Evolutionary conservation across 2,888 invertebrate species (phyloP).

Genomic region (Drosophila anomelani): DNA sequence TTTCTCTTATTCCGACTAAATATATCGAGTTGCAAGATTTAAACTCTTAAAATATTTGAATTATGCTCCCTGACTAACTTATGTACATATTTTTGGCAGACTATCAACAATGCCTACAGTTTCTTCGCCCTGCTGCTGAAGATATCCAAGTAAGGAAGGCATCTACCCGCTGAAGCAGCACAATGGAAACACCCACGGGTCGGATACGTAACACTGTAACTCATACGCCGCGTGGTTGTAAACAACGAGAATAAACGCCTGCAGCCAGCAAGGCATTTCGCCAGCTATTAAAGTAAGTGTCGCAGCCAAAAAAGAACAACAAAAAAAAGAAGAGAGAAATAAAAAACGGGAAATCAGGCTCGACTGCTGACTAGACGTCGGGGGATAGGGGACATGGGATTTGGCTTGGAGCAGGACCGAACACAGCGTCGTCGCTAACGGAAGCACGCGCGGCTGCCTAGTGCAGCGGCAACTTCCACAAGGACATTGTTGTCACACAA

Average conservation of each 20-base stretch:
- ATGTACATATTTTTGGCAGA: conserved; percentile 48
- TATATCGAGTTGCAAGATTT: not conserved
- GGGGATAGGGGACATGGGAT: conserved; percentile 13
- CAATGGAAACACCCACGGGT: conserved; percentile 35
- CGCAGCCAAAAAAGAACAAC: conserved; percentile 52
- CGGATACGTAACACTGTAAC: conserved; percentile 40
- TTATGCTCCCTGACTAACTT: not conserved
- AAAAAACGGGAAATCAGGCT: conserved; percentile 36
- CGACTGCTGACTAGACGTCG: conserved; percentile 58
- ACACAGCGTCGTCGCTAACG: conserved; percentile 26
- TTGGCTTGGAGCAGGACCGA: conserved; percentile 20
- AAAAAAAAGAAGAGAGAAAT: conserved; percentile 1
- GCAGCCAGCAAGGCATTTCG: conserved; percentile 49
- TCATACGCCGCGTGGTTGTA: conserved; percentile 35
- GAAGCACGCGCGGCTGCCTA: conserved; percentile 43
- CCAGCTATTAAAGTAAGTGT: conserved; percentile 65
- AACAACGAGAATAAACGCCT: conserved; percentile 40
- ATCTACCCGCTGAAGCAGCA: conserved; percentile 10
- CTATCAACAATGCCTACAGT: conserved; percentile 78
- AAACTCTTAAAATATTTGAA: not conserved
- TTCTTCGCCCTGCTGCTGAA: conserved; percentile 80
- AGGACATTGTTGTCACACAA: conserved; percentile 57
- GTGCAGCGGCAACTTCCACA: conserved; percentile 44
- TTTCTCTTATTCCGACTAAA: not conserved
- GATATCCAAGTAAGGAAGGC: conserved; percentile 60